Evolutionary conservation across 1,140 invertebrate genomes (phyloP).

Genomic region (Penaeus indicus): DNA sequence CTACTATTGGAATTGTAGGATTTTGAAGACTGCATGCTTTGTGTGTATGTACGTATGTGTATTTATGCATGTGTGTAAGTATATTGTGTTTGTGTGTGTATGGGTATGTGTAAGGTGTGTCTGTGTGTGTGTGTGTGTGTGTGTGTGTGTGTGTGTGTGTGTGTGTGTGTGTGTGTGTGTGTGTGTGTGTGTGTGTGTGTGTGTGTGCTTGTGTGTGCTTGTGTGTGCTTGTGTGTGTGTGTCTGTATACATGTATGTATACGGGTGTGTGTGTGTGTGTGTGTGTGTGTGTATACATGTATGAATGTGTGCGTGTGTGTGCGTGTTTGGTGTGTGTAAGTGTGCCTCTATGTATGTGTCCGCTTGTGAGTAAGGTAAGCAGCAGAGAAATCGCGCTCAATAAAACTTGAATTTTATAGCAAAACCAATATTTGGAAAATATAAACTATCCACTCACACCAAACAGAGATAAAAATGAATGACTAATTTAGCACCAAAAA

Average conservation of each 20-base stretch:
- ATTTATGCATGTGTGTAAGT: background rate
- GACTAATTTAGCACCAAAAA: too few species aligned
- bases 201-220: background rate
- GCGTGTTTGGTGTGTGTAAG: background rate
- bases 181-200: too few species aligned
- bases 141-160: background rate
- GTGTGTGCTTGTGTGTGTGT: background rate
- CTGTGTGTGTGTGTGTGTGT: background rate
- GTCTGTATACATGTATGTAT: background rate
- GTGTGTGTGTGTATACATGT: background rate
- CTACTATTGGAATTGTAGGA: background rate
- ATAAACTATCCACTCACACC: too few species aligned
- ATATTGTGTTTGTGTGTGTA: background rate
- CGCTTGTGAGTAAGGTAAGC: background rate
- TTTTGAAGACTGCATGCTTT: background rate
- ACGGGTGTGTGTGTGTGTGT: background rate
- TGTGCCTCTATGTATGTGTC: background rate
- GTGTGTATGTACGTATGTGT: background rate
- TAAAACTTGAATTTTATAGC: too few species aligned
- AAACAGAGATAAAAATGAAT: too few species aligned
- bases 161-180: background rate
- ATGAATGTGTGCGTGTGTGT: background rate
- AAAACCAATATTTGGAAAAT: too few species aligned
- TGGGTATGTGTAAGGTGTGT: background rate
- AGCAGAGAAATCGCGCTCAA: background rate